Evolutionary conservation across 2,888 invertebrate species (phyloP).

Genomic region (Ormyrus thymus): DNA sequence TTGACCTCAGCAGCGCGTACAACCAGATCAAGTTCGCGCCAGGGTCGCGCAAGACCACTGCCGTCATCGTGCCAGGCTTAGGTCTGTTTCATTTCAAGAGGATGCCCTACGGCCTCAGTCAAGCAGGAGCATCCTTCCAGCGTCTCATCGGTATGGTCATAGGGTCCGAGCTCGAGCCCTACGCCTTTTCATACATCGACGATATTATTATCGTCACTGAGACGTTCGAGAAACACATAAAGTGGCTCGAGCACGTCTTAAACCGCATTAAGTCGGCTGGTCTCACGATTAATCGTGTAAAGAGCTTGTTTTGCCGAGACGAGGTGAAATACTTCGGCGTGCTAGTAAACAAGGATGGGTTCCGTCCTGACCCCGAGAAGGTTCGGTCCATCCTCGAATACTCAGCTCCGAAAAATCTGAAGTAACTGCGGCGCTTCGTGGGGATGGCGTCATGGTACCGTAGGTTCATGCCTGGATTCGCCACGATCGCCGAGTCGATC

Average conservation of each 20-base stretch:
- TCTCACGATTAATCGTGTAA: conserved; percentile 40
- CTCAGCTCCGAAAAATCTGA: conserved; percentile 58
- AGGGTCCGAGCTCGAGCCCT: conserved; percentile 22
- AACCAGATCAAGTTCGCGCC: too few species aligned
- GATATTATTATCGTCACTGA: background rate
- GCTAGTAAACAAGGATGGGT: conserved; percentile 59
- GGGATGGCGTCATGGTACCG: conserved; percentile 66
- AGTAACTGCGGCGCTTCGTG: conserved; percentile 61
- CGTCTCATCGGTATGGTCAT: background rate
- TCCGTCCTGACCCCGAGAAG: conserved; percentile 57
- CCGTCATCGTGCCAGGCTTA: too few species aligned
- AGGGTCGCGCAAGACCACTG: too few species aligned
- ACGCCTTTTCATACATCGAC: conserved; percentile 22
- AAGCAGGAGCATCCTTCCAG: background rate
- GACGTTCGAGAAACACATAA: too few species aligned
- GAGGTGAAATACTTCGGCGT: conserved; percentile 63
- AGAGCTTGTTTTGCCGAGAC: conserved; percentile 56
- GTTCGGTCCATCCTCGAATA: conserved; percentile 51
- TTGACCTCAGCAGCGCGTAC: too few species aligned
- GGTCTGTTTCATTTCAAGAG: too few species aligned
- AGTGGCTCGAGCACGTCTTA: too few species aligned
- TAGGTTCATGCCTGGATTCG: conserved; percentile 54
- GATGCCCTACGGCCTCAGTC: background rate
- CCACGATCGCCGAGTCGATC: too few species aligned
- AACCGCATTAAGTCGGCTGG: too few species aligned